Evolutionary conservation across 2,113 vertebrate genomes (phyloP), one percentile per base, ranked within the genome.

Genomic region (Galemys pyrenaicus): DNA sequence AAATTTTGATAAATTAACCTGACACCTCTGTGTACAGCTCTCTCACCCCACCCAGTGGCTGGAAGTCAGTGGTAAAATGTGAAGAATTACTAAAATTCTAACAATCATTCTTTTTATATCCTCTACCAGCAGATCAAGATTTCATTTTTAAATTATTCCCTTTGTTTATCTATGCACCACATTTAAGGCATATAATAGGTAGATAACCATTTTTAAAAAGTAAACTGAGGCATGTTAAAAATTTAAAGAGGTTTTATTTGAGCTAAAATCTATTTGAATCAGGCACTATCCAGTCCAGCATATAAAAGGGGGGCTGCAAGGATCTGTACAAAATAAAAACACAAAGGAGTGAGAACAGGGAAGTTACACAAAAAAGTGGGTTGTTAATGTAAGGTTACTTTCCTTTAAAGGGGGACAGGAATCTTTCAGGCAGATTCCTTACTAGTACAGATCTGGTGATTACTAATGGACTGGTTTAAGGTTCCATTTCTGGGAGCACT

Each of bases 21-120:
- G 91, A 87, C 32, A 56, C 94, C 93, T 97, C 96, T 98, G 98
- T 98, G 95, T 98, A 98, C 95, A 98, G 99, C 98, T 99, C 99
- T 99, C 98, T 99, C 98, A 98, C 99, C 99, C 99, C 99, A 99
- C 99, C 99, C 99, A 99, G 99, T 99, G 99, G 99, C 98, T 96
- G 98, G 97, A 99, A 98, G 97, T 97, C 98, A 98, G 96, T 98
- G 96, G 82, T 97, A 81, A 96, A 95, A n/a, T 79, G 75, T 73
- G 92, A 92, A 67, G 80, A 94, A 93, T 84, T 91, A 79, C 71
- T 11, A 13, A 32, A 11, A 54, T 71, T 84, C 75, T 80, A 32
- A 64, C 83, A 51, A 78, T 62, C 91, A 54, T 75, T 92, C 71
- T 96, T 91, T 91, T 95, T 35, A 67, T 51, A 7, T 70, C 70